Evolutionary conservation across 2,797 vertebrate genomes (phyloP).

Genomic region (Acanthornis magna): DNA sequence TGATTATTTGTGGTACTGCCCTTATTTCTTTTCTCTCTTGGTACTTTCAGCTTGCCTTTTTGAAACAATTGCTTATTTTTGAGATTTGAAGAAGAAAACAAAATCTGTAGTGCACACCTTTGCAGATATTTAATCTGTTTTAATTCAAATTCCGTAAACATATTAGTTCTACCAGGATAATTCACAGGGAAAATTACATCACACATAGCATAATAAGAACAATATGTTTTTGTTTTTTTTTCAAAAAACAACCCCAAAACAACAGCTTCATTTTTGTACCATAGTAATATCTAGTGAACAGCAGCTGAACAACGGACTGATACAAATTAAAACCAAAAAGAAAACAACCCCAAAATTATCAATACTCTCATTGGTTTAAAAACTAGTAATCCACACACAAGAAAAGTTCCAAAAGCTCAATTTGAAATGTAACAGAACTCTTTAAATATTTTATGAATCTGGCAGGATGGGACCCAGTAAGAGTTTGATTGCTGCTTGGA

Average conservation of each 20-base stretch:
- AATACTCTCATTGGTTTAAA: not conserved
- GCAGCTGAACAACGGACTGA: conserved; percentile 24
- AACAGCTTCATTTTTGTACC: conserved; percentile 36
- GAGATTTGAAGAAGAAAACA: not conserved
- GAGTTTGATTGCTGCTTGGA: not conserved
- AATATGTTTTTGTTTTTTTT: not conserved
- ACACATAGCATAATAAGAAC: conserved; percentile 39
- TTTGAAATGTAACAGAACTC: not conserved
- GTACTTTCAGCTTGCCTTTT: not conserved
- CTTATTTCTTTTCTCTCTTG: conserved; percentile 1
- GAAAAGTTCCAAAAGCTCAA: not conserved
- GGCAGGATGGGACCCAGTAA: not conserved
- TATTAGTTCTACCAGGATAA: conserved; percentile 40
- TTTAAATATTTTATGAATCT: not conserved
- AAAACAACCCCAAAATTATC: not conserved
- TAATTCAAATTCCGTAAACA: conserved; percentile 62
- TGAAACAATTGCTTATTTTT: conserved; percentile 28
- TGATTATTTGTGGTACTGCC: not conserved
- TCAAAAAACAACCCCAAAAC: conserved; percentile 2
- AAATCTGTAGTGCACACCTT: conserved; percentile 36
- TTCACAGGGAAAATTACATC: conserved; percentile 58
- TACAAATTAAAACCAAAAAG: not conserved
- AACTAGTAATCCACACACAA: not conserved
- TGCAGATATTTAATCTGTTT: conserved; percentile 53
- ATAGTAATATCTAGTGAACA: conserved; percentile 47